These are phyloP conservation scores for Brachionus asplanchnoidis DNA, from an alignment of 1,140 invertebrate genomes.

Conservation along the genomic window DNA sequence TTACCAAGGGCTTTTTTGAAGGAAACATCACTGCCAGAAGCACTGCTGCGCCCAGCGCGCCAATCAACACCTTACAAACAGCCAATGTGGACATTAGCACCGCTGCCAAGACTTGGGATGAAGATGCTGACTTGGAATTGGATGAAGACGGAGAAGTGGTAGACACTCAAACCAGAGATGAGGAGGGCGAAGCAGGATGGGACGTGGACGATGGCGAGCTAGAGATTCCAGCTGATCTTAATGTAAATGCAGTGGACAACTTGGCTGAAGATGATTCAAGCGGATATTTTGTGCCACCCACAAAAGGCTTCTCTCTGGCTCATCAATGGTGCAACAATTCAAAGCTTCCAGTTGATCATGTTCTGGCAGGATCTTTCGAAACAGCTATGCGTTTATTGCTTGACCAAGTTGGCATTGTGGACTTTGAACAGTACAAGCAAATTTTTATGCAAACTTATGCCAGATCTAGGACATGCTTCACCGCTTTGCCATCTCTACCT, in stretches of 20 bases:
- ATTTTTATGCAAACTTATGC: slow-evolving; percentile 74
- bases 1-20: slow-evolving; percentile 76
- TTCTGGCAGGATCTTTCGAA: slow-evolving; percentile 88
- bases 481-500: slow-evolving; percentile 70
- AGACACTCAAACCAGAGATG: slow-evolving; percentile 52
- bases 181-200: slow-evolving; percentile 66
- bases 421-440: slow-evolving; percentile 76
- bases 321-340: slow-evolving; percentile 74
- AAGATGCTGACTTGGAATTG: slow-evolving; percentile 59
- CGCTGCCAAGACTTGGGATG: slow-evolving; percentile 50
- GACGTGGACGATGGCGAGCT: slow-evolving; percentile 90
- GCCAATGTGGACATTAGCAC: slow-evolving; percentile 14
- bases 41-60: not conserved
- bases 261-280: slow-evolving; percentile 54
- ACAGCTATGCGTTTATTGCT: slow-evolving; percentile 65
- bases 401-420: slow-evolving; percentile 76
- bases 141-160: slow-evolving; percentile 49
- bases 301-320: slow-evolving; percentile 62
- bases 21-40: slow-evolving; percentile 61
- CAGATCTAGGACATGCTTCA: slow-evolving; percentile 69
- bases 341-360: slow-evolving; percentile 79
- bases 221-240: slow-evolving; percentile 80
- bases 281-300: slow-evolving; percentile 76
- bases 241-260: slow-evolving; percentile 50
- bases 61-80: not conserved